These are phyloP conservation scores for Uloborus plumipes DNA, from an alignment of 2,888 invertebrate genomes.

Conservation along the genomic window DNA sequence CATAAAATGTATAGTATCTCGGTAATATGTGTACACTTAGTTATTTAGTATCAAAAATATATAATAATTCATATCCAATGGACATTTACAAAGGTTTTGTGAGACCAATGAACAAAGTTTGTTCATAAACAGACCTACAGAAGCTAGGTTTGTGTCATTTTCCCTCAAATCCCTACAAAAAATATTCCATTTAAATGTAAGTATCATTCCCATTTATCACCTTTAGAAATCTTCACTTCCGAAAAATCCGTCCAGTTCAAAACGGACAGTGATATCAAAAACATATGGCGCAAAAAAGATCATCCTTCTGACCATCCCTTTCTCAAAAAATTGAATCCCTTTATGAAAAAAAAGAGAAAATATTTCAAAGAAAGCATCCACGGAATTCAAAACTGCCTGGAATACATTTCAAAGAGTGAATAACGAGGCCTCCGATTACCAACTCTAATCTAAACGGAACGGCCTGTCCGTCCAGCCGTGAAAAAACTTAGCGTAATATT, in stretches of 20 bases:
- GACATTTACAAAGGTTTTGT: too few species aligned
- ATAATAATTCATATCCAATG: too few species aligned
- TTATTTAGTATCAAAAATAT: too few species aligned
- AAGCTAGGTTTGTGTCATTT: background rate
- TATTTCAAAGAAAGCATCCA: background rate
- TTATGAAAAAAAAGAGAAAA: background rate
- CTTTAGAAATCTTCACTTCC: background rate
- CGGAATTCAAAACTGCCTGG: background rate
- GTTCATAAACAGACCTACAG: too few species aligned
- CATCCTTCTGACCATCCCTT: conserved; percentile 35
- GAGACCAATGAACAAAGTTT: too few species aligned
- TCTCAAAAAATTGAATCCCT: background rate
- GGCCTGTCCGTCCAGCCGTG: conserved; percentile 17
- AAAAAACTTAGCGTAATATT: conserved; percentile 47
- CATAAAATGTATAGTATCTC: too few species aligned
- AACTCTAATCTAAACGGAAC: conserved; percentile 16
- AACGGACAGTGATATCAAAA: conserved; percentile 27
- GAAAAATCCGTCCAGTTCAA: background rate
- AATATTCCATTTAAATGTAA: background rate
- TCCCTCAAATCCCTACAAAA: background rate
- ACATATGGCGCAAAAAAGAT: conserved; percentile 40
- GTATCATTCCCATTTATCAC: conserved; percentile 1
- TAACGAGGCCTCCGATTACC: conserved; percentile 35
- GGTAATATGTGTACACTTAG: too few species aligned
- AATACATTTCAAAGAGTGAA: conserved; percentile 17